Conservation (phyloP, 1,140 invertebrate species). For the Brachionus rotundiformis region DNA sequence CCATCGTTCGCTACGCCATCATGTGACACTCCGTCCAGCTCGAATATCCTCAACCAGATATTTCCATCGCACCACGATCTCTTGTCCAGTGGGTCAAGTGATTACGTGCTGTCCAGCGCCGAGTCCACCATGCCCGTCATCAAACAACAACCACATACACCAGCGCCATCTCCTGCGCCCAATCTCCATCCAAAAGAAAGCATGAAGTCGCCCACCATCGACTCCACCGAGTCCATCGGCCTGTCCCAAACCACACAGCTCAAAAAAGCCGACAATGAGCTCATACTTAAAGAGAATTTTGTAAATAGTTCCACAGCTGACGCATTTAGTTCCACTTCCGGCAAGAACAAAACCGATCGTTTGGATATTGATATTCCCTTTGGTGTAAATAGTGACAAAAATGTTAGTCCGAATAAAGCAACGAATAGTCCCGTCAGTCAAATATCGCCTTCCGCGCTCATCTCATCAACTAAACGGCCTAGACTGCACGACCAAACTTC, state of each 20-base stretch:
- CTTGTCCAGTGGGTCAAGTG: background rate
- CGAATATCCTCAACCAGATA: slow-evolving; percentile 37
- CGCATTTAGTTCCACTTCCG: background rate
- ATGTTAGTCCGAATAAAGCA: background rate
- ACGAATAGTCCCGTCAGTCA: background rate
- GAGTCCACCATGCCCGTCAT: background rate
- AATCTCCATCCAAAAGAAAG: background rate
- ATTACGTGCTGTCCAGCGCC: background rate
- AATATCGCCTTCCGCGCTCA: slow-evolving; percentile 3
- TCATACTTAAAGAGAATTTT: background rate
- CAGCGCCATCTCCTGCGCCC: background rate
- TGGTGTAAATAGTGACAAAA: background rate
- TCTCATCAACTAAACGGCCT: slow-evolving; percentile 1
- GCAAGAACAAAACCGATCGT: background rate
- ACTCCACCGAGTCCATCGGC: background rate
- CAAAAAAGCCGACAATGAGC: background rate
- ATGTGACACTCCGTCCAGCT: slow-evolving; percentile 9
- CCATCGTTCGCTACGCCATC: background rate
- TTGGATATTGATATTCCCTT: slow-evolving; percentile 16
- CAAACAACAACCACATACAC: background rate
- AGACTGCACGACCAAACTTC: background rate
- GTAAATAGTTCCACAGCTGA: background rate
- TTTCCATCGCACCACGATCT: slow-evolving; percentile 37
- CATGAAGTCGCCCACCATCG: background rate
- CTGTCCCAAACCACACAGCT: no score